Percentiles rank a stretch among this genome's conserved stretches.
Conservation (phyloP, 2,797 vertebrate species). For the Chloroceryle amazona region DNA sequence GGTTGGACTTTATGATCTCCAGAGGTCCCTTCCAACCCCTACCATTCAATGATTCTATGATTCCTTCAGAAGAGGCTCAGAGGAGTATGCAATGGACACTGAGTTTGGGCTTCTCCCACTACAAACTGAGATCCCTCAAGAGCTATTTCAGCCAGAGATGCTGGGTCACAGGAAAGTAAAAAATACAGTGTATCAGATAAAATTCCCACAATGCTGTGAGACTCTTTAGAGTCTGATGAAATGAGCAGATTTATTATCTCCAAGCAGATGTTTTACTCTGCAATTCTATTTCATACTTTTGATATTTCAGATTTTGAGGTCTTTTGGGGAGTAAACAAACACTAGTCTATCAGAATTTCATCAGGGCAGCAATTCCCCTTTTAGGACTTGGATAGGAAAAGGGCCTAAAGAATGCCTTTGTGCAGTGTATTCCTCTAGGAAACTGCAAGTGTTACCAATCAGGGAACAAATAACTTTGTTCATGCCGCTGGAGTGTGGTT, state of each 20-base stretch:
- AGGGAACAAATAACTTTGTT: background rate
- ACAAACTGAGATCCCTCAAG: fast-evolving
- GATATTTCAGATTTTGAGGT: conserved; percentile 10
- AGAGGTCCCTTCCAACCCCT: too few species aligned
- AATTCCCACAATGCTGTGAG: background rate
- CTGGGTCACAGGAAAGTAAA: background rate
- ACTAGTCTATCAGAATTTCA: background rate
- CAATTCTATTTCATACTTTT: background rate
- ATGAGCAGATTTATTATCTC: background rate
- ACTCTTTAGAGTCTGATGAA: background rate
- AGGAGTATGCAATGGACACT: background rate
- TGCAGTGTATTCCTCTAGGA: background rate
- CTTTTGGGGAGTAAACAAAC: background rate
- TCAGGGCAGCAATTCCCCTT: background rate
- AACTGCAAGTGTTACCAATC: background rate
- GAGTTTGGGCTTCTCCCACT: background rate
- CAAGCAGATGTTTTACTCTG: background rate
- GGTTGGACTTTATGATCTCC: too few species aligned
- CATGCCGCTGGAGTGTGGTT: background rate
- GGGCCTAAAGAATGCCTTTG: background rate
- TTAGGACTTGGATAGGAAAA: background rate
- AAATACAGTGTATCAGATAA: background rate
- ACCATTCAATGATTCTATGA: too few species aligned
- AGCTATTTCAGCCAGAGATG: background rate
- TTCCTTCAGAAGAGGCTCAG: background rate